phyloP scores from a whole-genome alignment of 2,888 invertebrate genomes.

The Proisotoma minuta region DNA sequence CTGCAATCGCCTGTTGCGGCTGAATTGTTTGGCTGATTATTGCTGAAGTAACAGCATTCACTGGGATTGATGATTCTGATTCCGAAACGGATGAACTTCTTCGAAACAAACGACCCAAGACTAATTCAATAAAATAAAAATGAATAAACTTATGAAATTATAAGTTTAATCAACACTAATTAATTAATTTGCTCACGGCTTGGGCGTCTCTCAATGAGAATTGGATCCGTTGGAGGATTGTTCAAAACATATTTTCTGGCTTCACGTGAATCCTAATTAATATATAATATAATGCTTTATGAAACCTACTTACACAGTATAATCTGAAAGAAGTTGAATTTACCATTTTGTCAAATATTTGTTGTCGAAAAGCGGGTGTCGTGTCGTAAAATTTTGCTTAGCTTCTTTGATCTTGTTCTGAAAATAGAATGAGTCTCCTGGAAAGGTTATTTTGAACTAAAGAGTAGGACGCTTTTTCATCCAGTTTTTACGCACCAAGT shows the following conservation, averaged over 20 bases:
- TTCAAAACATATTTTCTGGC: neutral
- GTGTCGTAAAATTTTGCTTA: no score
- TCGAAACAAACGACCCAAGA: neutral
- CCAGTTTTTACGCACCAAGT: no score
- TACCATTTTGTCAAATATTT: no score
- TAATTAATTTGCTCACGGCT: neutral
- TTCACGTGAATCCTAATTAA: neutral
- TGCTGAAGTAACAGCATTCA: neutral
- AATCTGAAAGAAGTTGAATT: no score
- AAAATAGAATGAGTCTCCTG: no score
- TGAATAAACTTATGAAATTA: neutral
- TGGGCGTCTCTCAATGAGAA: neutral
- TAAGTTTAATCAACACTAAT: neutral
- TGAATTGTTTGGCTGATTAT: neutral
- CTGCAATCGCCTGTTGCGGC: neutral
- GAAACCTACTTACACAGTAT: neutral
- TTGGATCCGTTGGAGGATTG: neutral
- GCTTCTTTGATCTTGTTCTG: no score
- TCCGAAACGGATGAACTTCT: neutral
- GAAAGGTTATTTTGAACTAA: no score
- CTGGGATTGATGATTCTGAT: neutral
- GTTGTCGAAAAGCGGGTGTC: no score
- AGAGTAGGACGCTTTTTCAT: no score
- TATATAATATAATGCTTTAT: neutral
- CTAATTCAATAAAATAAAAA: neutral